A percentile compares a stretch with the other conserved stretches of the same genome.
Evolutionary conservation across 2,113 vertebrate species (phyloP).

Genomic region (Hipposideros armiger): DNA sequence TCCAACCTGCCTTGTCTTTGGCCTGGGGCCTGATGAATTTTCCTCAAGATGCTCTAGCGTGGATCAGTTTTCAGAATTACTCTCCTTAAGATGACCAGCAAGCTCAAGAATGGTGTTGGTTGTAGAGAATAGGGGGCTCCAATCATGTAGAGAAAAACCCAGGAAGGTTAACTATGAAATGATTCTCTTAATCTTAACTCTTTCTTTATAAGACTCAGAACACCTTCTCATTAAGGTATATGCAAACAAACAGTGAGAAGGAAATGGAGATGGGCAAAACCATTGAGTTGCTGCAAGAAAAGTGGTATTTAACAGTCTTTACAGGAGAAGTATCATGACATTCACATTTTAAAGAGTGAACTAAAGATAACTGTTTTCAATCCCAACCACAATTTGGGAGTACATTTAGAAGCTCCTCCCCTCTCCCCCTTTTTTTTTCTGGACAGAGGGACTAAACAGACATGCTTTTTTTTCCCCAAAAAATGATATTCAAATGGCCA

Average conservation of each 20-base stretch:
- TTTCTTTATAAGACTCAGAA: neutral
- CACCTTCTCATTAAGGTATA: neutral
- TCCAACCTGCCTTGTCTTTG: neutral
- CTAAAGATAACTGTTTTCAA: neutral
- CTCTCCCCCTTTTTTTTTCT: neutral
- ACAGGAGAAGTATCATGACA: neutral
- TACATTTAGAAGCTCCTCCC: neutral
- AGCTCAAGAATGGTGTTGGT: neutral
- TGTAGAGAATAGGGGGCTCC: neutral
- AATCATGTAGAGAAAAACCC: rapidly evolving
- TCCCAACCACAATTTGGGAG: neutral
- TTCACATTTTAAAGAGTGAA: neutral
- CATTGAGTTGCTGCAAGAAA: neutral
- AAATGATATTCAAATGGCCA: neutral
- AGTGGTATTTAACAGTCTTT: neutral
- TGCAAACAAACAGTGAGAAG: neutral
- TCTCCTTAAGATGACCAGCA: too few relatives aligned
- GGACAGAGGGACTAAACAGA: neutral
- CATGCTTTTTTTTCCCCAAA: neutral
- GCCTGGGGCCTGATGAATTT: neutral
- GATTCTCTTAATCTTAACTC: neutral
- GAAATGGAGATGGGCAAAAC: neutral
- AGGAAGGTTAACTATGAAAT: neutral
- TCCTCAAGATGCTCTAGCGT: neutral
- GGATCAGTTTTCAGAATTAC: neutral